These are phyloP conservation scores for Cryptocheilus praepositus DNA, from an alignment of 2,888 invertebrate species.

Conservation along the genomic window DNA sequence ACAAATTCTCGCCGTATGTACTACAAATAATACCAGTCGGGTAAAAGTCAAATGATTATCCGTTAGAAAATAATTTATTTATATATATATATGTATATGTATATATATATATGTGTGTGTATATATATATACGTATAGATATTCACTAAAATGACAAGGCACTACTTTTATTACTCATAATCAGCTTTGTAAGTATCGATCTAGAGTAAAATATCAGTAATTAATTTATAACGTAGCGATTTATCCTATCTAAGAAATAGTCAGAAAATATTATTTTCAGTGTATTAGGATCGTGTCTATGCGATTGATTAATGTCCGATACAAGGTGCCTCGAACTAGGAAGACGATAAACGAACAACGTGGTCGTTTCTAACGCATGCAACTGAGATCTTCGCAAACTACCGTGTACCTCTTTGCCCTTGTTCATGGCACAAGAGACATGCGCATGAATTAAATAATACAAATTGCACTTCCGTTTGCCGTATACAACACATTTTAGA, in stretches of 20 bases:
- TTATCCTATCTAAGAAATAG: slow-evolving; percentile 41
- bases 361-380: slow-evolving; percentile 12
- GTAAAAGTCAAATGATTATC: slow-evolving; percentile 30
- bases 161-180: slow-evolving; percentile 61
- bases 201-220: slow-evolving; percentile 36
- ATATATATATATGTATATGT: slow-evolving; percentile 60
- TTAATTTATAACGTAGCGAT: slow-evolving; percentile 40
- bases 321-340: slow-evolving; percentile 47
- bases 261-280: slow-evolving; percentile 36
- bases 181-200: slow-evolving; percentile 34
- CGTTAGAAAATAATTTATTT: slow-evolving; percentile 72
- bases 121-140: no score
- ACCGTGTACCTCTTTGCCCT: slow-evolving; percentile 18
- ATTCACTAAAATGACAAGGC: slow-evolving; percentile 67
- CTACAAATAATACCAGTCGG: slow-evolving; percentile 13
- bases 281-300: slow-evolving; percentile 30
- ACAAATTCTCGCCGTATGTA: neutral
- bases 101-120: slow-evolving; percentile 46
- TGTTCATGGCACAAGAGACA: slow-evolving; percentile 29
- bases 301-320: slow-evolving; percentile 34
- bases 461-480: slow-evolving; percentile 36
- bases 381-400: slow-evolving; percentile 38
- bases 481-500: slow-evolving; percentile 29
- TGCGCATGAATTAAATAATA: slow-evolving; percentile 24
- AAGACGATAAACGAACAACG: slow-evolving; percentile 12